Conservation (phyloP, 2,113 vertebrate species). For the Ariopsis seemanni region DNA sequence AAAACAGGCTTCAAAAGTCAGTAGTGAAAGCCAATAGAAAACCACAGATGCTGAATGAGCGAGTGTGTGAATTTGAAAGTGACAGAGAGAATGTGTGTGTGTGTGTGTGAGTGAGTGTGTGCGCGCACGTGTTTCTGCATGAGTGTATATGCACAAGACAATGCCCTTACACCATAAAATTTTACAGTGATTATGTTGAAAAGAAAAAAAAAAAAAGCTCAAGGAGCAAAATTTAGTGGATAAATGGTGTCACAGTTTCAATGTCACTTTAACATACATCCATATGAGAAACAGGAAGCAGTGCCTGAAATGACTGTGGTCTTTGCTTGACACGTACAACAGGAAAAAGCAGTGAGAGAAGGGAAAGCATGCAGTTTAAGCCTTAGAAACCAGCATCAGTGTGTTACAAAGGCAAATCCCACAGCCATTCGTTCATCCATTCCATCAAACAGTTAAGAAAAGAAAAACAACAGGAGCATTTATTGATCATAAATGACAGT, state of each 20-base stretch:
- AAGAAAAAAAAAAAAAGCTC: neutral
- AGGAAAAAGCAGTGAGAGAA: conserved; percentile 33
- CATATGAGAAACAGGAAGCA: conserved; percentile 41
- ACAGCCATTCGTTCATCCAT: conserved; percentile 48
- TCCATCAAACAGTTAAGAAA: conserved; percentile 50
- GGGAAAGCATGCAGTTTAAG: conserved; percentile 45
- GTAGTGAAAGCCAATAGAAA: conserved; percentile 43
- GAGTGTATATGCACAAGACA: conserved; percentile 6
- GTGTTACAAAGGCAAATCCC: conserved; percentile 50
- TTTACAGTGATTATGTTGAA: conserved; percentile 25
- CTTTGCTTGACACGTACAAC: conserved; percentile 22
- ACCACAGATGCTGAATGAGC: conserved; percentile 65
- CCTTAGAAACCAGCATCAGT: conserved; percentile 46
- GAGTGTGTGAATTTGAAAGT: conserved; percentile 55
- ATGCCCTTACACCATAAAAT: conserved; percentile 18
- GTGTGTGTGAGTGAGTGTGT: neutral
- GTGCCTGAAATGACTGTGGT: conserved; percentile 40
- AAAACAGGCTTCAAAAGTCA: conserved; percentile 45
- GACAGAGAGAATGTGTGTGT: neutral
- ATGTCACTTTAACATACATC: conserved; percentile 45
- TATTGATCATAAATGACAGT: conserved; percentile 73
- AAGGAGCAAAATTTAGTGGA: conserved; percentile 2
- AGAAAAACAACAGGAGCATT: conserved; percentile 50
- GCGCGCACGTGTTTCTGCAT: neutral
- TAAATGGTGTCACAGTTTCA: conserved; percentile 24